Conservation (phyloP, 2,797 vertebrate species). For the Morelia viridis region DNA sequence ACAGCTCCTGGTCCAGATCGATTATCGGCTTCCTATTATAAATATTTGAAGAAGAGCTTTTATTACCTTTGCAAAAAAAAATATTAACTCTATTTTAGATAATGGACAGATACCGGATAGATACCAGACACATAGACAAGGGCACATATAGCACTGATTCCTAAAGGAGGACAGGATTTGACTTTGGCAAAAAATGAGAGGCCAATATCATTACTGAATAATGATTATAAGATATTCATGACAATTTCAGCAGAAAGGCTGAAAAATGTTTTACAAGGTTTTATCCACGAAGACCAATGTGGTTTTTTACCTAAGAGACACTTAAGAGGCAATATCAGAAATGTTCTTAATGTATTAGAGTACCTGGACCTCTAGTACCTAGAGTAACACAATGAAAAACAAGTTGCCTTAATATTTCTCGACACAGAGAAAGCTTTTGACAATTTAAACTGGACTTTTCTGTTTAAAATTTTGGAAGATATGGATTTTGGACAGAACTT, state of each 20-base stretch:
- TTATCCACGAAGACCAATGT: not conserved
- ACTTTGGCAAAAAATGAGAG: not conserved
- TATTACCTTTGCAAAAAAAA: not conserved
- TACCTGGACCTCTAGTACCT: not conserved
- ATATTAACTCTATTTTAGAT: not conserved
- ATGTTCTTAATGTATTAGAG: not conserved
- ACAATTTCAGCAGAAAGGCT: not conserved
- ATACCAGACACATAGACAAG: too few relatives aligned
- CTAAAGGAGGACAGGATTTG: not conserved
- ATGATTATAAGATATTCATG: not conserved
- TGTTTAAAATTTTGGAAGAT: not conserved
- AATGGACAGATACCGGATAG: not conserved
- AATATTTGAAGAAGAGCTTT: not conserved
- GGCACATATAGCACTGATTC: not conserved
- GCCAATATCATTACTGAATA: not conserved
- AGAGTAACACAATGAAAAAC: not conserved
- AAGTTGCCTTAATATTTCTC: not conserved
- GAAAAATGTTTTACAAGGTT: not conserved
- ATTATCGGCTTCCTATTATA: not conserved
- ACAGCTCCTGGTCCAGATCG: not conserved
- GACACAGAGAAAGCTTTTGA: not conserved
- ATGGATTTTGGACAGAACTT: not conserved
- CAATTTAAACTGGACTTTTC: not conserved
- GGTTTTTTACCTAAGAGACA: not conserved
- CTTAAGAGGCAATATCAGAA: not conserved